Evolutionary conservation across 2,797 vertebrate genomes (phyloP), one percentile per base, ranked within the genome.

Genomic region (Melanotaenia boesemani): DNA sequence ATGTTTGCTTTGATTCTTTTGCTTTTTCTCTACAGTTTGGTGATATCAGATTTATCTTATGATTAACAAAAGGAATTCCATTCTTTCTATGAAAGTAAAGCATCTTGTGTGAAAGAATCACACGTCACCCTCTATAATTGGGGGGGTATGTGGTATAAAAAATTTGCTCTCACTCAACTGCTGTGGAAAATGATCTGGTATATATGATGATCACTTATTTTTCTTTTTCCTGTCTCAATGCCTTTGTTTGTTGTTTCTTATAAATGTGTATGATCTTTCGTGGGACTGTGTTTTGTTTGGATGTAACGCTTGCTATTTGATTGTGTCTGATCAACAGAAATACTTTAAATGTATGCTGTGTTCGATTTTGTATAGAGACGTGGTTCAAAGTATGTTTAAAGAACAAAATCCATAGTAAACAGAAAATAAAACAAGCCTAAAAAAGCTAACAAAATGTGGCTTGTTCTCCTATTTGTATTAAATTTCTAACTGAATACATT

Each of bases 1-100:
- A 74, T 58, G 71, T 16, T 63, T 78, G 68, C 70, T 83, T 80
- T 72, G 77, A 75, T 80, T 81, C 41, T 72, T 83, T 83, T 78
- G 79, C 79, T 82, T 52, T 76, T 91, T 80, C 73, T 89, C 46
- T 81, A 69, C 76, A 67, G 84, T 92, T 83, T 84, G 81, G 80
- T 91, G 77, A 91, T 84, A 80, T 92, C 75, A 39, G 82, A 83
- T 78, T 67, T 88, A 72, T 90, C 78, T 87, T 88, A 86, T 74
- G 81, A 91, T 88, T 87, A 92, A 92, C 86, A 79, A 79, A 96
- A 95, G 87, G 80, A 90, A 92, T 89, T 93, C 92, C 93, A 92
- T 98, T 97, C 97, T 98, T 99, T 98, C 97, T 97, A 92, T 98
- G 97, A 98, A 98, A 98, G 97, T 95, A 91, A 94, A 94, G 86